Base-by-base conservation (phyloP, 2,888 invertebrate genomes). In the Phengaris alcon region DNA sequence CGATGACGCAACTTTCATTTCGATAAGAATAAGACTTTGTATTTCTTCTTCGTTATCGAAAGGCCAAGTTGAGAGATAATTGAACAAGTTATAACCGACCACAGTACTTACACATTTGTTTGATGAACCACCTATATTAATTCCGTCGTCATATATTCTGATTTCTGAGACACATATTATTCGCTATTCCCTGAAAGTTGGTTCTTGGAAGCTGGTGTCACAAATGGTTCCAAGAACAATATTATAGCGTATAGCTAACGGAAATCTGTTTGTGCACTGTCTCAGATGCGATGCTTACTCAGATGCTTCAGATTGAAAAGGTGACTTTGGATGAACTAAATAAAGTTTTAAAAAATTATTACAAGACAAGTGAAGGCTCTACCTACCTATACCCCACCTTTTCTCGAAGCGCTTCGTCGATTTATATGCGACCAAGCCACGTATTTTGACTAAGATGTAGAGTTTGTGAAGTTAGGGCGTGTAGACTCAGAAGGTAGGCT, bases 291-390 rank as follows among this genome's bases (percentile, higher is more conserved):
- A 22, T 48, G 70, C 48, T 10, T 15, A 70, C 10, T 35, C 64
- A 64, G 35, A 64, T 64, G 59, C 15, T 57, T 57, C 15, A 35
- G 12, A 64, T 35, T 64, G 64, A 44, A 44, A 44, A 64, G 64
- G 64, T 64, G 64, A 64, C 64, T 64, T 64, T 64, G 64, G 10
- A 22, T 57, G 57, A 57, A 9, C 12, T 35, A 64, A 64, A 64
- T 64, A 64, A 64, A 6, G 35, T 3, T 12, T 9, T 22, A 12
- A 59, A 59, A 59, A 64, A 64, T 5, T 12, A 12, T 64, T 64
- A 64, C 35, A 35, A 35, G 35, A 35, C 4, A 35, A 35, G 35
- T 4, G 35, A 35, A 35, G 35, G 35, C 35, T 3, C 2, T 2
- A 3, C 3, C 35, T 35, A 35, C 35, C 35, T 35, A 35, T 35